A percentile compares a stretch with the other conserved stretches of the same genome.
Conservation (phyloP, 2,888 invertebrate species). For the Gymnoscelis rufifasciata region DNA sequence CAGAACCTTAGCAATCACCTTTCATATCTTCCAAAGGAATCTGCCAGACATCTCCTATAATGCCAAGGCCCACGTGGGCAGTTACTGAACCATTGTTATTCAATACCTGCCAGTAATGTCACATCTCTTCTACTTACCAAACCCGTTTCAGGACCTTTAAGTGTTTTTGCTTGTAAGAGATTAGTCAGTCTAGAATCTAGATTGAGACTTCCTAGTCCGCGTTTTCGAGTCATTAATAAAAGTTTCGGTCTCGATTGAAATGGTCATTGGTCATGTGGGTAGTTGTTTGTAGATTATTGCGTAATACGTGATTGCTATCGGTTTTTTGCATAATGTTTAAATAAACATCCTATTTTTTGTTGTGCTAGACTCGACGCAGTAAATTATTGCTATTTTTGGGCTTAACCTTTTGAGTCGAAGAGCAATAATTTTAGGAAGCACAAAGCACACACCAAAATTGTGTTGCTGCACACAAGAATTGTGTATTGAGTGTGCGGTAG, state of each 20-base stretch:
- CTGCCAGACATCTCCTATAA: conserved; percentile 64
- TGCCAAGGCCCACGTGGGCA: conserved; percentile 73
- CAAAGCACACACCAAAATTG: too few relatives aligned
- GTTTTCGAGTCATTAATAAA: conserved; percentile 13
- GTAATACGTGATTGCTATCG: not conserved
- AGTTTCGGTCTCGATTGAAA: conserved; percentile 6
- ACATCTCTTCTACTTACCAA: conserved; percentile 23
- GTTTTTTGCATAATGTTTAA: too few relatives aligned
- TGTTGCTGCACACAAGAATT: too few relatives aligned
- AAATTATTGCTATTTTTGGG: too few relatives aligned
- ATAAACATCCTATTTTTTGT: too few relatives aligned
- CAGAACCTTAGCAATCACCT: conserved; percentile 21
- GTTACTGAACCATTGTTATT: conserved; percentile 63
- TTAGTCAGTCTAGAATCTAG: conserved; percentile 20
- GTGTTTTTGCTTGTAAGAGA: conserved; percentile 23
- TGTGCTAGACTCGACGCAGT: not conserved
- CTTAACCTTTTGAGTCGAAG: too few relatives aligned
- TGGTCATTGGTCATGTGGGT: not conserved
- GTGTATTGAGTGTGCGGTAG: too few relatives aligned
- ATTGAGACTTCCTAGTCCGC: conserved; percentile 13
- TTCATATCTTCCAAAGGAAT: conserved; percentile 64
- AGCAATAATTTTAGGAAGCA: too few relatives aligned
- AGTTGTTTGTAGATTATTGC: not conserved
- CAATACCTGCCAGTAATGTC: conserved; percentile 42
- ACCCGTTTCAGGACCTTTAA: conserved; percentile 24